A percentile compares a stretch with the other conserved stretches of the same genome.
Evolutionary conservation across 2,797 vertebrate species (phyloP).

Genomic region (Brachymystax lenok): DNA sequence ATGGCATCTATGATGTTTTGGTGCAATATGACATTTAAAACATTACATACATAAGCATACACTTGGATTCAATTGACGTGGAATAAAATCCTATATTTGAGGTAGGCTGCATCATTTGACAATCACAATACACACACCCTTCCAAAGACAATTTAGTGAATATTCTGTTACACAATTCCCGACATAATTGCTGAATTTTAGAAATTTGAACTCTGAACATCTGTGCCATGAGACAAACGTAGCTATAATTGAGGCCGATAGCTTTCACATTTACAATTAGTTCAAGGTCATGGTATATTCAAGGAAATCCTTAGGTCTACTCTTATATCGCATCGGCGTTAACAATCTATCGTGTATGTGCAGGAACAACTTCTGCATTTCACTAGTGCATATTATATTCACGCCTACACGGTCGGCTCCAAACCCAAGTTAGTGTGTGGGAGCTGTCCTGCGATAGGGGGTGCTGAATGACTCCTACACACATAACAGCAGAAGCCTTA

Average conservation of each 20-base stretch:
- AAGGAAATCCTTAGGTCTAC: too few relatives aligned
- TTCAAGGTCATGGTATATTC: background rate
- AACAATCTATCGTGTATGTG: too few relatives aligned
- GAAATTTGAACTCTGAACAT: background rate
- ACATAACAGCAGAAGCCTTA: background rate
- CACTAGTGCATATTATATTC: background rate
- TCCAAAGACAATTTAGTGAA: too few relatives aligned
- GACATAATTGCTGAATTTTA: background rate
- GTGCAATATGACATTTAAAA: background rate
- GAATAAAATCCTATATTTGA: background rate
- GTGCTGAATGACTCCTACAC: slow-evolving; percentile 49
- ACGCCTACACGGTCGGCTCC: background rate
- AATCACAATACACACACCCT: background rate
- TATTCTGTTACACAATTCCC: background rate
- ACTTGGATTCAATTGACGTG: background rate
- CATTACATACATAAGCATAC: background rate
- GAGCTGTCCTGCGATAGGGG: slow-evolving; percentile 49
- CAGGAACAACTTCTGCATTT: too few relatives aligned
- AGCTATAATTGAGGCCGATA: background rate
- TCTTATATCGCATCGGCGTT: background rate
- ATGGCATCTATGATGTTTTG: background rate
- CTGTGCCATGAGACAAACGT: background rate
- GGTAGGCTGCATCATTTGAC: background rate
- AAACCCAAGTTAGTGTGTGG: background rate
- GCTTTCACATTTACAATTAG: background rate